A percentile compares a stretch with the other conserved stretches of the same genome.
Conservation (phyloP, 2,888 invertebrate species). For the Chloroclystis v-ata region DNA sequence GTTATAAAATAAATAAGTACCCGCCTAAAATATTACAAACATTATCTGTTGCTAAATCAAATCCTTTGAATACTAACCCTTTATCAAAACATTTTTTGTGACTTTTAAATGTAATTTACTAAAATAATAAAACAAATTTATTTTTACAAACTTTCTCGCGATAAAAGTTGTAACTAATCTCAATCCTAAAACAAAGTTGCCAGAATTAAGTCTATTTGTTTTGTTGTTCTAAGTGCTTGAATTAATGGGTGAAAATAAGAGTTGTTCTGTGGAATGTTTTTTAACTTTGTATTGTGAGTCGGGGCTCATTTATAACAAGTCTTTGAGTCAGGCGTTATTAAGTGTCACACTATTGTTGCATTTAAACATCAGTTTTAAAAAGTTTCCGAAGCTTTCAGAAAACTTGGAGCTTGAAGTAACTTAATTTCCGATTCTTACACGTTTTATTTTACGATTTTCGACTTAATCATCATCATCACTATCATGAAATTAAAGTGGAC, state of each 20-base stretch:
- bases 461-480: no score
- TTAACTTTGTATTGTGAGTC: conserved; percentile 8
- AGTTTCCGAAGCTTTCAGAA: neutral
- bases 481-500: no score
- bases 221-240: conserved; percentile 15
- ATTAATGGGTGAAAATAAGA: conserved; percentile 19
- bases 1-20: no score
- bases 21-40: no score
- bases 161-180: conserved; percentile 11
- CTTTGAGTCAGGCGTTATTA: neutral
- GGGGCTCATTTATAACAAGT: conserved; percentile 7
- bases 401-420: no score
- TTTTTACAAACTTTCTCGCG: neutral
- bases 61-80: no score
- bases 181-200: conserved; percentile 23
- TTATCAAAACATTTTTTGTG: no score
- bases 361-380: neutral
- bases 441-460: no score
- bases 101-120: neutral
- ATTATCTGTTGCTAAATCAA: no score
- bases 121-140: neutral
- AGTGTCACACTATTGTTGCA: neutral
- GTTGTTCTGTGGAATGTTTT: conserved; percentile 11
- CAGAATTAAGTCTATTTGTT: conserved; percentile 21
- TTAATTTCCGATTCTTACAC: no score